Conservation (phyloP, 2,888 invertebrate genomes). For the Acanthosepion lycidas region DNA sequence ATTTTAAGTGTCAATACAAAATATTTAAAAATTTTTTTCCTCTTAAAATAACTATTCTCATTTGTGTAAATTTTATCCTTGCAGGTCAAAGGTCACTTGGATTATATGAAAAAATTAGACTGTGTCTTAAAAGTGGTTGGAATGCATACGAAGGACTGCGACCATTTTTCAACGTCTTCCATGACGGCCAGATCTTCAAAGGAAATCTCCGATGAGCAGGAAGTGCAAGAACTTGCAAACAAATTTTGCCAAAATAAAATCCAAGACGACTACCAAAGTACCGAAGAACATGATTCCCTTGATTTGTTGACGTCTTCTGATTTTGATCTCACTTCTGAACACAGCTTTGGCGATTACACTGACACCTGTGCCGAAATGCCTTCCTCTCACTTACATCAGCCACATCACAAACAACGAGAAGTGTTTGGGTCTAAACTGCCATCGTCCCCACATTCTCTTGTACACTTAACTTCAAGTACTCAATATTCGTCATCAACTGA, state of each 20-base stretch:
- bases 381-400: neutral
- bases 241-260: neutral
- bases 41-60: neutral
- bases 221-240: neutral
- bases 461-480: neutral
- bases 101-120: conserved; percentile 79
- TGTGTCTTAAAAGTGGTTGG: conserved; percentile 77
- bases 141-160: conserved; percentile 66
- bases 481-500: neutral
- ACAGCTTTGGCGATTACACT: neutral
- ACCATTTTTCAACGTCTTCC: neutral
- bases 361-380: neutral
- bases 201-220: neutral
- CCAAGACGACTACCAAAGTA: neutral
- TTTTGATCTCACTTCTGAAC: neutral
- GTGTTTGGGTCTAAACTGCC: neutral
- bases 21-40: no score
- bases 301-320: neutral
- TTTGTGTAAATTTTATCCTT: conserved; percentile 47
- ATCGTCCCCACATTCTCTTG: neutral
- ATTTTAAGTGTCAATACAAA: no score
- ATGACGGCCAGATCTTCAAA: neutral
- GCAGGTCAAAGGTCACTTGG: conserved; percentile 78
- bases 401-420: neutral
- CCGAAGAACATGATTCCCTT: neutral